Base-by-base conservation (phyloP, 2,888 invertebrate genomes). In the Caenorhabditis sp. region DNA sequence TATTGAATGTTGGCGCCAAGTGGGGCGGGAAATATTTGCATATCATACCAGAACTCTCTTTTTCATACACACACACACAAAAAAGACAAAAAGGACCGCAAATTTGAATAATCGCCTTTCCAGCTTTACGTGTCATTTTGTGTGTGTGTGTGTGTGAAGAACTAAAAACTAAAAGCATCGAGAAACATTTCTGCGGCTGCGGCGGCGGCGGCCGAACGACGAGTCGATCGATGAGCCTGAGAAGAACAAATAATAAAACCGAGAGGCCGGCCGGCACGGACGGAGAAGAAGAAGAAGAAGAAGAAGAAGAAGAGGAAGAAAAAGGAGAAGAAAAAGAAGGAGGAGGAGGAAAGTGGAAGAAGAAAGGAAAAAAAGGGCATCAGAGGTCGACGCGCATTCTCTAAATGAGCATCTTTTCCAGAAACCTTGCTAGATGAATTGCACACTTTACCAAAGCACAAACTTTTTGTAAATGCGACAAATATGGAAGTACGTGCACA, bases 41-140 rank as follows among this genome's bases (percentile, higher is more conserved):
- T n/a, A n/a, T n/a, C n/a, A n/a, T n/a, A n/a, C n/a, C n/a, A n/a
- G n/a, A n/a, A n/a, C n/a, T n/a, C n/a, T n/a, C n/a, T n/a, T n/a
- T n/a, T n/a, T n/a, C n/a, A n/a, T n/a, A n/a, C n/a, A n/a, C n/a
- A n/a, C n/a, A n/a, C n/a, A n/a, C n/a, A n/a, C n/a, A 65, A 24
- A n/a, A n/a, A 26, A 32, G 35, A 17, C 32, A 32, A 35, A 17
- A 11, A 17, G 35, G 13, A 8, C 35, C 20, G 13, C 17, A 27
- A 58, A 58, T 59, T 59, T 32, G 58, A 45, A 58, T 41, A 45
- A 58, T 58, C 45, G 32, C 39, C 39, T 55, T 55, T 55, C 43
- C 43, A 13, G 11, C 4, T 35, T 13, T 35, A 35, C 35, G 35
- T 35, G 35, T 13, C 2, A 35, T 35, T 35, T 35, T 35, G 35